Base-by-base conservation (phyloP, 1,140 invertebrate genomes). In the Mercenaria mercenaria region DNA sequence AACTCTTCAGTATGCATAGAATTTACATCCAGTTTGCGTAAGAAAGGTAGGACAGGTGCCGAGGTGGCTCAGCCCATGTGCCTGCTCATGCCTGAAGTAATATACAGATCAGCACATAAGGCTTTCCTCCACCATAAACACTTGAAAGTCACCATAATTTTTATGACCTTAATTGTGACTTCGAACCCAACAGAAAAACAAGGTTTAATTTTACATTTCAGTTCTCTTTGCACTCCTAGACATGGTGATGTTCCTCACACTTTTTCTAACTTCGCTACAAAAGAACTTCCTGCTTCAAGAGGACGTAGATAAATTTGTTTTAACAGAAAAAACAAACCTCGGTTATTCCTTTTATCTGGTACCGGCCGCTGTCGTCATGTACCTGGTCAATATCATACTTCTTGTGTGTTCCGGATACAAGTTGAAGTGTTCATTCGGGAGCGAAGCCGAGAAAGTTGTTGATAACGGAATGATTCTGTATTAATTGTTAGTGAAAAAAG, bases 291-390 rank as follows among this genome's bases (percentile, higher is more conserved):
- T 99, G 95, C 97, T 98, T 92, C 97, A 98, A 91, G 96, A 97
- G 56, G 96, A 97, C 26, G 97, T 97, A 90, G 97, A 97, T 13
- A 85, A 89, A 87, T 98, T 98, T 98, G 97, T 96, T 23, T 97
- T 97, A 15, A 96, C 97, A 91, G 97, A 97, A 80, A 97, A 97
- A 86, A 97, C 97, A 1, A 96, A 97, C 89, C 96, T 98, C 29
- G 97, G 97, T 89, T 97, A 97, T 94, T 98, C 98, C n/a, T 98
- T 98, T 96, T 98, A 97, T 97, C 97, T 98, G 89, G 97, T 98
- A 10, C 97, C 98, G 1, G 97, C 97, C 29, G 97, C 98, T 2
- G 96, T 97, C 13, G 96, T 97, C 81, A 96, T 98, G 29, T 97
- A 97, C 91, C 96, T 98, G 52, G 94, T 98, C 43, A 98, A 98